phyloP scores from a whole-genome alignment of 2,888 invertebrate genomes.

The Trisateles emortualis region DNA sequence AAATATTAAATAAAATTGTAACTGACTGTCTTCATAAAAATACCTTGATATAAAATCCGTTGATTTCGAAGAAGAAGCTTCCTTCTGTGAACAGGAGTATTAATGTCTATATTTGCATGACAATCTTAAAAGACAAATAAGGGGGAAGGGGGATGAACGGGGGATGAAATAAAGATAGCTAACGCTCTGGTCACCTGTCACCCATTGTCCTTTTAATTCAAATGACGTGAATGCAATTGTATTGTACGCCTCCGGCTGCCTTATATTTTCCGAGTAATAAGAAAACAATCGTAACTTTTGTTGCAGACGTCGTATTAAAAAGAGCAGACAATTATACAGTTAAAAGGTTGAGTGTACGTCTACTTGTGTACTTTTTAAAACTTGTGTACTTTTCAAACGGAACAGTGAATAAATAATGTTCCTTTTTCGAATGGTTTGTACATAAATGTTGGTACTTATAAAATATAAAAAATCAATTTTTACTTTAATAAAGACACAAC shows the following conservation, averaged over 20 bases:
- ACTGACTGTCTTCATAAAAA: too few relatives aligned
- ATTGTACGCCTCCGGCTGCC: background rate
- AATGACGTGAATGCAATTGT: slow-evolving; percentile 14
- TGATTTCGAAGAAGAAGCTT: too few relatives aligned
- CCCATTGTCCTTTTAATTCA: slow-evolving; percentile 15
- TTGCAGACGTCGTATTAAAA: background rate
- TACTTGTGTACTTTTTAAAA: background rate
- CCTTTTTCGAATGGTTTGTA: background rate
- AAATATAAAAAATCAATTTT: background rate
- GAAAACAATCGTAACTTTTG: background rate
- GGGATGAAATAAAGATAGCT: slow-evolving; percentile 1
- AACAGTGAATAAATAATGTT: background rate
- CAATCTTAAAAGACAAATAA: slow-evolving; percentile 10
- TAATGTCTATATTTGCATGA: slow-evolving; percentile 8
- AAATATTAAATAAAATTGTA: background rate
- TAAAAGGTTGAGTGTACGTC: background rate
- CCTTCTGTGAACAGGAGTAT: background rate
- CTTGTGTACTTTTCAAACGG: background rate
- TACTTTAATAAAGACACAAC: too few relatives aligned
- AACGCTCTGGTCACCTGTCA: slow-evolving; percentile 18
- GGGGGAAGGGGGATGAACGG: slow-evolving; percentile 6
- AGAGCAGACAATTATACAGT: slow-evolving; percentile 1
- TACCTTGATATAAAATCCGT: too few relatives aligned
- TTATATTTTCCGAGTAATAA: slow-evolving; percentile 7
- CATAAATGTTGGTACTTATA: background rate